phyloP scores from a whole-genome alignment of 2,888 invertebrate species.

The Drosophila hamatofila region DNA sequence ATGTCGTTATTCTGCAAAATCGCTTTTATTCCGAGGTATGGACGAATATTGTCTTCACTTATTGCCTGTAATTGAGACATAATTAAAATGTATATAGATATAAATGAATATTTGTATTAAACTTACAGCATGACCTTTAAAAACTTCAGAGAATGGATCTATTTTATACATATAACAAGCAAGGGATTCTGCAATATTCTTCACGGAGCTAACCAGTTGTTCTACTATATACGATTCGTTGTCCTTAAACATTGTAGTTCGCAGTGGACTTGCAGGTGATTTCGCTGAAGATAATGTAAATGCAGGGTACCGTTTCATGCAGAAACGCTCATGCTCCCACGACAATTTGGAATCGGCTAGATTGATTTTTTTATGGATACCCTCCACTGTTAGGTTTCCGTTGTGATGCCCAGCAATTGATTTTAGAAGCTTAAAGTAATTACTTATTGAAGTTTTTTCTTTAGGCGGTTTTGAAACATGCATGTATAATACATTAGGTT shows the following conservation, averaged over 20 bases:
- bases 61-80: constrained; percentile 87
- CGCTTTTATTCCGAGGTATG: constrained; percentile 91
- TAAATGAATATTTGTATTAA: neutral
- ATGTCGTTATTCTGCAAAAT: constrained; percentile 89
- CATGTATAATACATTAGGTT: constrained; percentile 87
- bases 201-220: constrained; percentile 87
- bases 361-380: constrained; percentile 98
- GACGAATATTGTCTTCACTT: constrained; percentile 89
- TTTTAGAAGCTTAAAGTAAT: constrained; percentile 89
- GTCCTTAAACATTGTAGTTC: constrained; percentile 84
- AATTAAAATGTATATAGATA: neutral
- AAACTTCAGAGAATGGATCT: constrained; percentile 87
- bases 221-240: constrained; percentile 66
- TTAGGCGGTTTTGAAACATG: constrained; percentile 99
- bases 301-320: constrained; percentile 95
- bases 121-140: constrained; percentile 91
- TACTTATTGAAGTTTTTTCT: constrained; percentile 91
- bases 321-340: constrained; percentile 99
- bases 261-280: constrained; percentile 80
- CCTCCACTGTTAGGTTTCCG: constrained; percentile 87
- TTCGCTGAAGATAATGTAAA: constrained; percentile 94
- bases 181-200: constrained; percentile 92
- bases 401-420: constrained; percentile 86
- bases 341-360: constrained; percentile 94
- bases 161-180: constrained; percentile 93